Percentiles rank a stretch among this genome's conserved stretches.
These are phyloP conservation scores for Gyrodactylus bullatarudis DNA, from an alignment of 1,140 invertebrate species.

Conservation along the genomic window DNA sequence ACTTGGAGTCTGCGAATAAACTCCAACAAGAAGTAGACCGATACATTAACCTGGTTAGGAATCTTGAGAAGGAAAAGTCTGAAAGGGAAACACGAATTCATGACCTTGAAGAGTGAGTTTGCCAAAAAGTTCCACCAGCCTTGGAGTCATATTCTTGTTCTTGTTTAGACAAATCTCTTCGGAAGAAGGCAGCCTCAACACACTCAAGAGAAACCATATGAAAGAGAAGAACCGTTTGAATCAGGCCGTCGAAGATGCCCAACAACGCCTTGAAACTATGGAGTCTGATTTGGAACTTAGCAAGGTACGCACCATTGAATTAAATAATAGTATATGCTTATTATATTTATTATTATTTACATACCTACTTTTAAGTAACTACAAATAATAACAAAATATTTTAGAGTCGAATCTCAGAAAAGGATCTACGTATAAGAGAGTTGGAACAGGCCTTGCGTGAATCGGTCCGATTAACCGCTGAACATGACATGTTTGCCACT, in stretches of 20 bases:
- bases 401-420: background rate
- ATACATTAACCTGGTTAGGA: slow-evolving; percentile 54
- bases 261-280: background rate
- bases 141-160: background rate
- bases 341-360: too few relatives aligned
- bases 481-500: slow-evolving; percentile 22
- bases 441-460: slow-evolving; percentile 36
- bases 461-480: slow-evolving; percentile 25
- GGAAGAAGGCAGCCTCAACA: background rate
- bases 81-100: slow-evolving; percentile 66
- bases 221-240: background rate
- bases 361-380: background rate
- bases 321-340: too few relatives aligned
- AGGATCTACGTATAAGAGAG: slow-evolving; percentile 27
- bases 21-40: slow-evolving; percentile 53
- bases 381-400: background rate
- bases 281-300: background rate
- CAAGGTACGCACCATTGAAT: too few relatives aligned
- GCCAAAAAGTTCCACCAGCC: background rate
- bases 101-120: slow-evolving; percentile 72
- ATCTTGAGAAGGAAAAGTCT: slow-evolving; percentile 72
- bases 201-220: background rate
- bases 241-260: background rate
- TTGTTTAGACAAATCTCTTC: background rate
- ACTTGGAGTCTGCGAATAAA: slow-evolving; percentile 39